Evolutionary conservation across 1,140 invertebrate genomes (phyloP).

Genomic region (Aricia agestis): DNA sequence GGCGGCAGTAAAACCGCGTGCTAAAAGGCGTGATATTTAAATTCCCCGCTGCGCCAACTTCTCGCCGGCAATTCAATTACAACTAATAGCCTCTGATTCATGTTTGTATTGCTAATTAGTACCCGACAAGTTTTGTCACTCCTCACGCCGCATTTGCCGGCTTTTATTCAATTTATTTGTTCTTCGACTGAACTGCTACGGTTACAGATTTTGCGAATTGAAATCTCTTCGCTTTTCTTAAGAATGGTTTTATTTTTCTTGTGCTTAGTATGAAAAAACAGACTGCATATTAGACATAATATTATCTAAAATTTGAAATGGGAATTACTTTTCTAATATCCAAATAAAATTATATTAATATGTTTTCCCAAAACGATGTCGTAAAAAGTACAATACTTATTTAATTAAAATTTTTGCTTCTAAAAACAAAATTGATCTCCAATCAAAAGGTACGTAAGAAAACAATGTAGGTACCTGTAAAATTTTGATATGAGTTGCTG

Average conservation of each 20-base stretch:
- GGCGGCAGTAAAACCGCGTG: neutral
- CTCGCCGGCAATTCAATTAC: conserved; percentile 71
- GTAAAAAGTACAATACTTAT: too few relatives aligned
- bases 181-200: conserved; percentile 29
- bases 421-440: neutral
- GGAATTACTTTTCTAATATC: too few relatives aligned
- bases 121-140: conserved; percentile 72
- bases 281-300: too few relatives aligned
- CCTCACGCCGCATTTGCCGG: conserved; percentile 49
- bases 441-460: neutral
- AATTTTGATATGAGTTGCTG: conserved; percentile 55
- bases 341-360: too few relatives aligned
- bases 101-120: conserved; percentile 76
- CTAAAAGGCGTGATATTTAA: conserved; percentile 68
- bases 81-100: conserved; percentile 75
- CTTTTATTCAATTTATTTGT: conserved; percentile 58
- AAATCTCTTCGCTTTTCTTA: too few relatives aligned
- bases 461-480: conserved; percentile 33
- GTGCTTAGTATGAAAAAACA: too few relatives aligned
- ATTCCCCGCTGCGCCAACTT: conserved; percentile 63
- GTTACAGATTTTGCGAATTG: conserved; percentile 37
- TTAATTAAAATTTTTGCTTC: too few relatives aligned
- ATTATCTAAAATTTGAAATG: too few relatives aligned
- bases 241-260: too few relatives aligned
- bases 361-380: too few relatives aligned